phyloP scores from a whole-genome alignment of 2,797 vertebrate genomes.

The Bothrops alternatus region DNA sequence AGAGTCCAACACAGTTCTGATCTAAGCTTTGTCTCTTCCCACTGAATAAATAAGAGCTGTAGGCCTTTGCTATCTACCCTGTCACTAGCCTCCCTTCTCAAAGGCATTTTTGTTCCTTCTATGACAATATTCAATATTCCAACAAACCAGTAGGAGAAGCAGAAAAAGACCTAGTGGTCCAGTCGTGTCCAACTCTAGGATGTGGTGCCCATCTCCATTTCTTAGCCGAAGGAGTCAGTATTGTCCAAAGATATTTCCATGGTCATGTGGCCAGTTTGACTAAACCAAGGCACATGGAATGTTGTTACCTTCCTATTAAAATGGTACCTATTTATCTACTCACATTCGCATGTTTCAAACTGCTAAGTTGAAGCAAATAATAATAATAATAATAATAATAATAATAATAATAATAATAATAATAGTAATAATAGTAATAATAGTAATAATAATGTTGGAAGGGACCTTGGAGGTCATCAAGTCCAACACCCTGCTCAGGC shows the following conservation, averaged over 20 bases:
- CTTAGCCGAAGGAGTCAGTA: not conserved
- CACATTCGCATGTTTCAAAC: not conserved
- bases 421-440: too few species aligned
- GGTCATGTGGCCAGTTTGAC: not conserved
- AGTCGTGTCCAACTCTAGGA: not conserved
- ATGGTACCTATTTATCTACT: not conserved
- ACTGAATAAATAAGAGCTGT: not conserved
- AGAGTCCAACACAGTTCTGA: not conserved
- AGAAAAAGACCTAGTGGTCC: not conserved
- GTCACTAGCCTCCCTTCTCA: too few species aligned
- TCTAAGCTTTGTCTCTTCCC: not conserved
- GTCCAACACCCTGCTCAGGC: too few species aligned
- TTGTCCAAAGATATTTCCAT: not conserved
- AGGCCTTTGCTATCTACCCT: not conserved
- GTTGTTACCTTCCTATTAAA: not conserved
- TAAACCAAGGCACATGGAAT: not conserved
- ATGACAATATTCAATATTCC: not conserved
- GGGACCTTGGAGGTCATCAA: too few species aligned
- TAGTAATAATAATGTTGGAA: too few species aligned
- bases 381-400: too few species aligned
- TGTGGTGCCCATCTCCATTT: rapidly evolving
- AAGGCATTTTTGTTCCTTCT: not conserved
- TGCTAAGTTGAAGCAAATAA: not conserved
- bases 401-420: too few species aligned
- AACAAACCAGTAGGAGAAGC: too few species aligned